Evolutionary conservation across 2,113 vertebrate species (phyloP).

Genomic region (Cephalophus harveyi): DNA sequence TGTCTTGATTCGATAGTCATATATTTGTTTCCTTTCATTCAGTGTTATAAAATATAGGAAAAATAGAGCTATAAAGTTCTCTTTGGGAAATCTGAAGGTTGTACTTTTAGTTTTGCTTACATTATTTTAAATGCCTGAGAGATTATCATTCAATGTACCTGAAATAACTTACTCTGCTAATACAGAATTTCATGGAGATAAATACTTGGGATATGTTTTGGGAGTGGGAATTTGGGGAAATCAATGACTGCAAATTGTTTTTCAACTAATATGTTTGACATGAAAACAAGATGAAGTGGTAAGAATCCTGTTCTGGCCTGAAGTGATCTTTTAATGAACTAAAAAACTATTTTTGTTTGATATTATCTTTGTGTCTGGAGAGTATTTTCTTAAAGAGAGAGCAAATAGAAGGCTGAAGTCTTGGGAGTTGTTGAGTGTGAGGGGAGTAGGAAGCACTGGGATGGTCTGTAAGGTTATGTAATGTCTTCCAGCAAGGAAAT

Average conservation of each 20-base stretch:
- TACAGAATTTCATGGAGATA: not conserved
- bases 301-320: not conserved
- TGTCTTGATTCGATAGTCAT: not conserved
- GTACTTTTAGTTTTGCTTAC: slow-evolving; percentile 59
- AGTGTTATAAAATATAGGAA: slow-evolving; percentile 43
- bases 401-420: slow-evolving; percentile 6
- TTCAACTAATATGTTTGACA: slow-evolving; percentile 38
- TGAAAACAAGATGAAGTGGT: slow-evolving; percentile 30
- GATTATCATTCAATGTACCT: slow-evolving; percentile 44
- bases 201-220: not conserved
- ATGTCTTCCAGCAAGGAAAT: not conserved
- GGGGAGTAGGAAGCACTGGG: not conserved
- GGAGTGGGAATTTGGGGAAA: slow-evolving; percentile 50
- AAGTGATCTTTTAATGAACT: not conserved
- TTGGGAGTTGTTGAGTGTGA: not conserved
- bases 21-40: not conserved
- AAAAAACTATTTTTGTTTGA: not conserved
- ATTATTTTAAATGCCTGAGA: slow-evolving; percentile 64
- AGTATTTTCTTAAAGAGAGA: slow-evolving; percentile 42
- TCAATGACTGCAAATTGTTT: not conserved
- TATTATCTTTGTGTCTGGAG: not conserved
- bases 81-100: slow-evolving; percentile 48
- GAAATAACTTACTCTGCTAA: slow-evolving; percentile 16
- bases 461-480: not conserved
- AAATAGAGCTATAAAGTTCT: slow-evolving; percentile 53